Evolutionary conservation across 2,797 vertebrate genomes (phyloP).

Genomic region (Coreius guichenoti): DNA sequence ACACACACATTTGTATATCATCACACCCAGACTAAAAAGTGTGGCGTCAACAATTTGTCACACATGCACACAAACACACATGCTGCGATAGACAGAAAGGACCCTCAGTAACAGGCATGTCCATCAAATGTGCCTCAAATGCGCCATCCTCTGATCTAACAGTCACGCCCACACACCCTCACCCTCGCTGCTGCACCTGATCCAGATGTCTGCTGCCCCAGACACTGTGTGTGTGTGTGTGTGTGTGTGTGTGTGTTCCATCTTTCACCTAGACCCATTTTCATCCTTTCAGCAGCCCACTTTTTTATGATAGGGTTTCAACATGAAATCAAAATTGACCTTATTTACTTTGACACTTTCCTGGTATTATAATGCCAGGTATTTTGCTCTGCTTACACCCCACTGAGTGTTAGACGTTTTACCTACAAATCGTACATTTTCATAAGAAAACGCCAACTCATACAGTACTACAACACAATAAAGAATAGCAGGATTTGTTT

Average conservation of each 20-base stretch:
- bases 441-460: neutral
- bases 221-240: constrained; percentile 2
- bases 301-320: constrained; percentile 20
- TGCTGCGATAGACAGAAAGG: constrained; percentile 59
- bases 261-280: constrained; percentile 53
- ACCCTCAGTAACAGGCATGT: constrained; percentile 56
- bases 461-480: too few relatives aligned
- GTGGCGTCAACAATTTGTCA: constrained; percentile 18
- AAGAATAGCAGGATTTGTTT: neutral
- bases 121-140: constrained; percentile 32
- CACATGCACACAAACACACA: constrained; percentile 23
- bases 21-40: constrained; percentile 20
- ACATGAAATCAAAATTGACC: constrained; percentile 20
- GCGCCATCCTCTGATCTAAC: constrained; percentile 26
- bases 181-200: constrained; percentile 46
- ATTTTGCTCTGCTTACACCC: neutral
- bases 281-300: constrained; percentile 7
- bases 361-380: neutral
- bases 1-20: constrained; percentile 25
- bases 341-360: constrained; percentile 10
- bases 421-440: neutral
- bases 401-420: neutral
- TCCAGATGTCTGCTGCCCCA: constrained; percentile 52
- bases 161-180: constrained; percentile 3
- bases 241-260: constrained; percentile 37